Conservation (phyloP, 2,113 vertebrate genomes). For the Fulica atra region DNA sequence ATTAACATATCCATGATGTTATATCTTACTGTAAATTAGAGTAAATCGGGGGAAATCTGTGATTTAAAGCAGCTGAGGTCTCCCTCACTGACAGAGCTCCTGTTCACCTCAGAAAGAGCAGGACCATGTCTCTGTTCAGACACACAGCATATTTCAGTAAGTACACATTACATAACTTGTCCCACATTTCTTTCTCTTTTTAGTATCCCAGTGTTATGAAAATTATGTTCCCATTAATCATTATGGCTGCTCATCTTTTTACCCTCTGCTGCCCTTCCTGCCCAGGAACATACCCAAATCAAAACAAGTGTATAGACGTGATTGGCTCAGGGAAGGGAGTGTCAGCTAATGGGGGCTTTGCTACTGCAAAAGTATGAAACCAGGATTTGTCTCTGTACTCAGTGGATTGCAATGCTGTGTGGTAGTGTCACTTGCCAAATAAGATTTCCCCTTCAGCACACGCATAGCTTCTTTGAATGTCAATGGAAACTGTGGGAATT, state of each 20-base stretch:
- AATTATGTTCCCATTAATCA: conserved; percentile 47
- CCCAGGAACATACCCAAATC: conserved; percentile 1
- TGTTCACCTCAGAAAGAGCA: background rate
- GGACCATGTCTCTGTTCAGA: background rate
- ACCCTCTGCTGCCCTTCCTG: conserved; percentile 13
- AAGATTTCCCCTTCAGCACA: conserved; percentile 1
- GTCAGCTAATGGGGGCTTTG: background rate
- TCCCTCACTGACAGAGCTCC: background rate
- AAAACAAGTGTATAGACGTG: background rate
- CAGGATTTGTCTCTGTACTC: conserved; percentile 50
- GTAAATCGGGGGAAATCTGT: background rate
- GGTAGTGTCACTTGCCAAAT: conserved; percentile 19
- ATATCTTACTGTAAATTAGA: background rate
- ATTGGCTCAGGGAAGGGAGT: background rate
- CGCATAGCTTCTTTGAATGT: background rate
- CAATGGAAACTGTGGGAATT: background rate
- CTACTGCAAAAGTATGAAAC: background rate
- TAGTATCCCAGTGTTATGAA: conserved; percentile 27
- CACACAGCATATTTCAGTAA: background rate
- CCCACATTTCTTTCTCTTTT: conserved; percentile 61
- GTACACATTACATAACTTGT: conserved; percentile 38
- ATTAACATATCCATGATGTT: background rate
- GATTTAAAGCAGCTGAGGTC: background rate
- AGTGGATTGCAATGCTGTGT: conserved; percentile 47
- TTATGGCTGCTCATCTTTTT: background rate